These are phyloP conservation scores for Aphaenogaster ashmeadi DNA, from an alignment of 1,140 invertebrate genomes.

Conservation along the genomic window DNA sequence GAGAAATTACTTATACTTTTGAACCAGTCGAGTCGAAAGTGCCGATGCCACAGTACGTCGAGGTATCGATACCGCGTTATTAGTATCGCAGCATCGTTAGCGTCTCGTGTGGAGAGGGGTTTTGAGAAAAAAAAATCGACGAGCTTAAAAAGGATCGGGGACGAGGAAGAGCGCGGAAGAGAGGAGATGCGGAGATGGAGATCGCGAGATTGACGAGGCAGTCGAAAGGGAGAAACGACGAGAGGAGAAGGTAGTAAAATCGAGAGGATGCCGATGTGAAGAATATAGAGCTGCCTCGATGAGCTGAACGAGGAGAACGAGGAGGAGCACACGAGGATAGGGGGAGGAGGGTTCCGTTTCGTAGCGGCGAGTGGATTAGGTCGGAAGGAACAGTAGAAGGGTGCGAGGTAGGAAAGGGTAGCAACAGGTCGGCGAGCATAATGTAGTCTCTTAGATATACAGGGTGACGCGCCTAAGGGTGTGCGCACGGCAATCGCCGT, in stretches of 20 bases:
- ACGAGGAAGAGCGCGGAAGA: too few relatives aligned
- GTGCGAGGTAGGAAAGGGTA: constrained; percentile 77
- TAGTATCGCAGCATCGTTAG: constrained; percentile 16
- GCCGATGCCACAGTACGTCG: not conserved
- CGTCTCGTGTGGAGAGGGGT: not conserved
- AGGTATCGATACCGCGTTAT: constrained; percentile 2
- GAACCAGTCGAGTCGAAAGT: constrained; percentile 16
- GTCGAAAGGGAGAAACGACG: not conserved
- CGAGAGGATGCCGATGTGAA: not conserved
- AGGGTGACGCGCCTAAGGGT: constrained; percentile 61
- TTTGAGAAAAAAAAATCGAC: not conserved
- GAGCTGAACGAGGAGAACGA: constrained; percentile 30
- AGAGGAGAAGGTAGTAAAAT: constrained; percentile 1
- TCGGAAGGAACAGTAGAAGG: constrained; percentile 66
- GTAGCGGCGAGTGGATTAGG: constrained; percentile 63
- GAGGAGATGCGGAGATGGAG: not conserved
- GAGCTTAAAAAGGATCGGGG: constrained; percentile 1
- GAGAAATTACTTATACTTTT: constrained; percentile 25
- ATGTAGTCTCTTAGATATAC: constrained; percentile 81
- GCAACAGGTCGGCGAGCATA: constrained; percentile 85
- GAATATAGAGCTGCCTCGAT: constrained; percentile 52
- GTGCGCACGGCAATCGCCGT: constrained; percentile 17
- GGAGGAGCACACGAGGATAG: not conserved
- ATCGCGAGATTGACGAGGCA: constrained; percentile 19
- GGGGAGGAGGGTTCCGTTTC: constrained; percentile 49